These are phyloP conservation scores for Cataglyphis livida DNA, from an alignment of 2,888 invertebrate genomes.

Conservation along the genomic window DNA sequence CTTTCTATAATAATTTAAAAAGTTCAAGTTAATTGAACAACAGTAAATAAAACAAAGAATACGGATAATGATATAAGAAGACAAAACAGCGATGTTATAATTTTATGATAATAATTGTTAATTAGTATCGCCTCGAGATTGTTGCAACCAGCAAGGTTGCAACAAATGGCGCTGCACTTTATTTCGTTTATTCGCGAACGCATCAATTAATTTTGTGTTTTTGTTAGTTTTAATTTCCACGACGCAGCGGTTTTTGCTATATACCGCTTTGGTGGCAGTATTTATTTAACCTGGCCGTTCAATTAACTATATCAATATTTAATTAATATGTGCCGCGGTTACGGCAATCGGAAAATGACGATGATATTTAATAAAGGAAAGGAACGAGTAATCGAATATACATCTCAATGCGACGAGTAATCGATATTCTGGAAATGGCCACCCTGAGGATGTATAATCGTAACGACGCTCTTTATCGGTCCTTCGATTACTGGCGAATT, in stretches of 20 bases:
- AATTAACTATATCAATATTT: conserved; percentile 54
- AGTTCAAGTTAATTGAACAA: background rate
- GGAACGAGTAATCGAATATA: conserved; percentile 1
- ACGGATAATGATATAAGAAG: background rate
- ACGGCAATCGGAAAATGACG: conserved; percentile 32
- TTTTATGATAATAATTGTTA: conserved; percentile 14
- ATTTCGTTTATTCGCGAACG: conserved; percentile 32
- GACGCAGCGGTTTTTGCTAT: background rate
- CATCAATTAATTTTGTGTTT: conserved; percentile 52
- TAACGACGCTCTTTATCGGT: conserved; percentile 19
- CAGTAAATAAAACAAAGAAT: background rate
- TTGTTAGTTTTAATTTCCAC: conserved; percentile 49
- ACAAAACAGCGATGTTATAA: conserved; percentile 11
- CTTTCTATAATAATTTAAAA: background rate
- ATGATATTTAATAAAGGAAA: conserved; percentile 37
- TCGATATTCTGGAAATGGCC: conserved; percentile 28
- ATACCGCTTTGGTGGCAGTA: conserved; percentile 13
- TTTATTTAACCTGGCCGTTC: conserved; percentile 48
- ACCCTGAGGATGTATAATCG: background rate
- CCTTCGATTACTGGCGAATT: conserved; percentile 52
- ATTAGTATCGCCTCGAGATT: conserved; percentile 27
- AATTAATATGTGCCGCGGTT: conserved; percentile 47
- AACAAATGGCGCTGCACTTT: conserved; percentile 26
- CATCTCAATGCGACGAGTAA: background rate
- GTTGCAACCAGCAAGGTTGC: background rate